Conservation (phyloP, 2,113 vertebrate genomes). For the Anguilla rostrata region DNA sequence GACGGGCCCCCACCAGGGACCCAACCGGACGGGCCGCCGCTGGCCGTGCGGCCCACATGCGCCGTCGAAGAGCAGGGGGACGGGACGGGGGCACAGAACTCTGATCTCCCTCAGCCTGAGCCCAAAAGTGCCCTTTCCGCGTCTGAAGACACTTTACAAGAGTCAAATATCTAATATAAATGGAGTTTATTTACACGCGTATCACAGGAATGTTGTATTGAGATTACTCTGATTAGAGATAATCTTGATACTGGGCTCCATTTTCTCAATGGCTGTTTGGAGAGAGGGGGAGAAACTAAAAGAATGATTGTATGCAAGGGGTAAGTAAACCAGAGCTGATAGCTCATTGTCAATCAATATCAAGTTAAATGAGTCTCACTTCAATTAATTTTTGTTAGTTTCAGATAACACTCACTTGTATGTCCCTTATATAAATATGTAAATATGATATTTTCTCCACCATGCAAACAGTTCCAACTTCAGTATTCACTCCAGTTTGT, state of each 20-base stretch:
- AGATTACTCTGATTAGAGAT: not conserved
- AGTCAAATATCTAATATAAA: not conserved
- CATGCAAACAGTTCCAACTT: not conserved
- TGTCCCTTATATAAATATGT: slow-evolving; percentile 34
- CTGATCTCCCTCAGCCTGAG: not conserved
- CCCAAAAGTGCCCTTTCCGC: not conserved
- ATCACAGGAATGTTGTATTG: not conserved
- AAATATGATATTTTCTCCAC: slow-evolving; percentile 33
- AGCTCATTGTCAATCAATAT: not conserved
- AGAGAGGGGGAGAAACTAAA: not conserved
- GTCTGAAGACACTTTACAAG: not conserved
- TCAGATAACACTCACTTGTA: slow-evolving; percentile 25
- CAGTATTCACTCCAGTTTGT: not conserved
- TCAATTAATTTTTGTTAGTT: slow-evolving; percentile 6
- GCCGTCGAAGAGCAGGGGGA: not conserved
- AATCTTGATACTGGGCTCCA: not conserved
- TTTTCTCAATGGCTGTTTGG: not conserved
- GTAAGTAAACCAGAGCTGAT: not conserved
- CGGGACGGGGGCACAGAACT: not conserved
- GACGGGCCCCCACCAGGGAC: too few relatives aligned
- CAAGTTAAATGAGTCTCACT: not conserved
- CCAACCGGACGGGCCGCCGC: slow-evolving; percentile 22
- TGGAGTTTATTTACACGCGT: not conserved
- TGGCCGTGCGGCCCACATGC: not conserved
- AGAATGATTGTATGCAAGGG: not conserved